phyloP scores from a whole-genome alignment of 2,888 invertebrate species.

The Vandiemenella viatica region DNA sequence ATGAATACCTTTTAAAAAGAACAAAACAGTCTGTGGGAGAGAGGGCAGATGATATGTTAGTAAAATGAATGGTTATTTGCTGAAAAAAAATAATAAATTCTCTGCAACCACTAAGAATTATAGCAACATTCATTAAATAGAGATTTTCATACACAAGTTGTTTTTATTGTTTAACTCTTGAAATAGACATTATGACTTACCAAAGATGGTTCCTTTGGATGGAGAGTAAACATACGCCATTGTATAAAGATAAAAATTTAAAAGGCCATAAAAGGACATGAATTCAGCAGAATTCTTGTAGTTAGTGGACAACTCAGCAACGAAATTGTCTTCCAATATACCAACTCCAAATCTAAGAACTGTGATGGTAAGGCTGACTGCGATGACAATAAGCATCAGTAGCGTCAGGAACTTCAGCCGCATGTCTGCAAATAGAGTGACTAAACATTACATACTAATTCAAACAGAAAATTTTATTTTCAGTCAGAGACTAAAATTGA shows the following conservation, averaged over 20 bases:
- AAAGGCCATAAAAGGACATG: constrained; percentile 84
- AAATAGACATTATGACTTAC: constrained; percentile 41
- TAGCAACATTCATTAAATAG: too few species aligned
- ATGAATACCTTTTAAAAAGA: too few species aligned
- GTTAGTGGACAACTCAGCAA: constrained; percentile 69
- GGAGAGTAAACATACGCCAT: constrained; percentile 93
- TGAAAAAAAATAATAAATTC: too few species aligned
- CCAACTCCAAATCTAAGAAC: constrained; percentile 75
- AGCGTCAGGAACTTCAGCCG: constrained; percentile 80
- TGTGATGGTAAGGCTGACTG: constrained; percentile 59
- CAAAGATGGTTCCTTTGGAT: constrained; percentile 61
- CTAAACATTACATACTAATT: too few species aligned
- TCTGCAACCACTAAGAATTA: too few species aligned
- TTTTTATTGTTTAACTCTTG: too few species aligned
- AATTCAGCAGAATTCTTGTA: constrained; percentile 89
- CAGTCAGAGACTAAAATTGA: not conserved
- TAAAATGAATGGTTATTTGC: too few species aligned
- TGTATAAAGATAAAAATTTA: constrained; percentile 86
- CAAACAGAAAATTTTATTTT: too few species aligned
- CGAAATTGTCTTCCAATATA: constrained; percentile 86
- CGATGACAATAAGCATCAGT: constrained; percentile 64
- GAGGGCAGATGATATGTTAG: too few species aligned
- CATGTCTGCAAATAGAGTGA: constrained; percentile 55
- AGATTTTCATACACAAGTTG: too few species aligned
- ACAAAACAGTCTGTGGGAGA: too few species aligned